Evolutionary conservation across 2,888 invertebrate genomes (phyloP).

Genomic region (Trachelus iudaicus): DNA sequence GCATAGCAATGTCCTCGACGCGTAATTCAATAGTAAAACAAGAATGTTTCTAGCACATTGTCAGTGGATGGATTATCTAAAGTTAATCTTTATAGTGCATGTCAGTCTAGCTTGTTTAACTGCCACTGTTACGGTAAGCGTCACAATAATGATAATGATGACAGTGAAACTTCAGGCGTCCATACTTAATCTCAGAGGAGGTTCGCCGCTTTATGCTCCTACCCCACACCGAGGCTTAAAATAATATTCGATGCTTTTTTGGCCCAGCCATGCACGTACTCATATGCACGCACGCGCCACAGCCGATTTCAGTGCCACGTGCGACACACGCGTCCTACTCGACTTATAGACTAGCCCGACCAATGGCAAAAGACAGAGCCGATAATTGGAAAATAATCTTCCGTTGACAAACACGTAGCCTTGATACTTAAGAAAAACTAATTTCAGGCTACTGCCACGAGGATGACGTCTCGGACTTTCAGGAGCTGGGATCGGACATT

Average conservation of each 20-base stretch:
- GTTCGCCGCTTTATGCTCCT: slow-evolving; percentile 53
- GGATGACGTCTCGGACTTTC: slow-evolving; percentile 54
- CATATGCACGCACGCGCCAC: slow-evolving; percentile 44
- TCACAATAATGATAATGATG: slow-evolving; percentile 35
- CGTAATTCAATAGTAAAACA: background rate
- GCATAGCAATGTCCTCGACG: background rate
- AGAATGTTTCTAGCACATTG: background rate
- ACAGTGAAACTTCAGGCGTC: slow-evolving; percentile 34
- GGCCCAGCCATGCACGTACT: slow-evolving; percentile 26
- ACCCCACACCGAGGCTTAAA: slow-evolving; percentile 64
- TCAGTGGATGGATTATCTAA: background rate
- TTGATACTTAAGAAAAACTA: background rate
- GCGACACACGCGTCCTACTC: slow-evolving; percentile 52
- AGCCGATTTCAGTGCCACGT: slow-evolving; percentile 51
- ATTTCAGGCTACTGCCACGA: slow-evolving; percentile 49
- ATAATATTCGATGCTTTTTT: slow-evolving; percentile 61
- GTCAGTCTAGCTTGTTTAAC: background rate
- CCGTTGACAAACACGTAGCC: background rate
- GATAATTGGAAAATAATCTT: background rate
- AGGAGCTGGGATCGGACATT: slow-evolving; percentile 59
- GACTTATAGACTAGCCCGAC: background rate
- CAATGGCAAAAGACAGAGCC: background rate
- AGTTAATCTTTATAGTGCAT: background rate
- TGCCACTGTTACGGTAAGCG: background rate
- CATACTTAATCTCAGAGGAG: slow-evolving; percentile 64